Percentiles rank a stretch among this genome's conserved stretches.
phyloP scores from a whole-genome alignment of 2,797 vertebrate genomes.

The Labeo calbasu region DNA sequence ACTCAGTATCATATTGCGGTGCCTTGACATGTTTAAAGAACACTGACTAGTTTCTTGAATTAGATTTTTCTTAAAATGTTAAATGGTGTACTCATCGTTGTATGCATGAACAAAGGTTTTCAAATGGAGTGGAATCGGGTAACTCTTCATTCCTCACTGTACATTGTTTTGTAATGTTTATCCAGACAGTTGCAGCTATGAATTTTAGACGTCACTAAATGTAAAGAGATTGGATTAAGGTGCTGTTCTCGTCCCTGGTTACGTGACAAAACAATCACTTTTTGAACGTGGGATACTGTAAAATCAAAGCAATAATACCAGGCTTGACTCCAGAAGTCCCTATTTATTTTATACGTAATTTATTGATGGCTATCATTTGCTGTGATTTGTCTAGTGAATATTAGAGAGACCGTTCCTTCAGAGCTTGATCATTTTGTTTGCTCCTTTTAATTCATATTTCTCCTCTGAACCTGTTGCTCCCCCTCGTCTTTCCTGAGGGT shows the following conservation, averaged over 20 bases:
- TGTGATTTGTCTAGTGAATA: conserved; percentile 45
- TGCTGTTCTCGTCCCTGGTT: conserved; percentile 42
- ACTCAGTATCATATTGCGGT: conserved; percentile 63
- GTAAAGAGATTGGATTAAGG: conserved; percentile 36
- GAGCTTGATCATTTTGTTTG: conserved; percentile 16
- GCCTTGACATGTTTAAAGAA: conserved; percentile 66
- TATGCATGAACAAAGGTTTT: conserved; percentile 64
- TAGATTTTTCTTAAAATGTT: conserved; percentile 49
- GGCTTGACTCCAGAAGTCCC: conserved; percentile 49
- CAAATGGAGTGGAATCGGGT: conserved; percentile 53
- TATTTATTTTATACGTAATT: conserved; percentile 65
- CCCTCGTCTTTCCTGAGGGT: conserved; percentile 14
- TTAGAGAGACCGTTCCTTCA: conserved; percentile 32
- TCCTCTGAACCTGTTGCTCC: conserved; percentile 16
- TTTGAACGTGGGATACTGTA: conserved; percentile 18
- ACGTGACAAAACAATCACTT: conserved; percentile 37
- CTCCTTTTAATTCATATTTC: conserved; percentile 8
- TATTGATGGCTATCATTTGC: conserved; percentile 59
- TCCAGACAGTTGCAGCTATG: conserved; percentile 33
- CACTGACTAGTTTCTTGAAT: conserved; percentile 55
- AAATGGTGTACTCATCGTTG: conserved; percentile 44
- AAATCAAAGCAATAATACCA: conserved; percentile 66
- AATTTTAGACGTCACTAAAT: conserved; percentile 38
- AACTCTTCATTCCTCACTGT: conserved; percentile 42
- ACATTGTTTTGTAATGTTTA: conserved; percentile 30